These are phyloP conservation scores for Torymus texanus DNA, from an alignment of 2,888 invertebrate species.

Conservation along the genomic window DNA sequence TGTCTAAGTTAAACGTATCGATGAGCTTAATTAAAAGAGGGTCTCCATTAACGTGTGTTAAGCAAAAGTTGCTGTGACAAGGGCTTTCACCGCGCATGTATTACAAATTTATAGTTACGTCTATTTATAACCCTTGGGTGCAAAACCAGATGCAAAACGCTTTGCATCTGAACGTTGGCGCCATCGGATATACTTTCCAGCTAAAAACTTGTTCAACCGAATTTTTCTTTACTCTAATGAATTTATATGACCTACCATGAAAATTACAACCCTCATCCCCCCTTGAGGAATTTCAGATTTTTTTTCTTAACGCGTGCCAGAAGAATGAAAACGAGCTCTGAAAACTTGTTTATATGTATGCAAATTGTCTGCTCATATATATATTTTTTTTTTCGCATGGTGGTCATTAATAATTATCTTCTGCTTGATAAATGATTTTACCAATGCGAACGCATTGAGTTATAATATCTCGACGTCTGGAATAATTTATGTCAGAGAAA, in stretches of 20 bases:
- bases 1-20: constrained; percentile 10
- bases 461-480: too few relatives aligned
- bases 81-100: neutral
- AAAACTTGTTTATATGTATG: neutral
- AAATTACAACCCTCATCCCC: constrained; percentile 1
- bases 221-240: constrained; percentile 21
- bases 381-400: too few relatives aligned
- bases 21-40: constrained; percentile 2
- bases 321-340: too few relatives aligned
- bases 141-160: neutral
- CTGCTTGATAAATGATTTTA: too few relatives aligned
- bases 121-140: neutral
- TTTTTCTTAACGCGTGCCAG: neutral
- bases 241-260: constrained; percentile 26
- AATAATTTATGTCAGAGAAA: too few relatives aligned
- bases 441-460: too few relatives aligned
- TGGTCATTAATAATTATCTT: neutral
- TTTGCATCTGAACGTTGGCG: constrained; percentile 29
- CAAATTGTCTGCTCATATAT: neutral
- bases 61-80: constrained; percentile 12
- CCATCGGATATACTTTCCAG: neutral
- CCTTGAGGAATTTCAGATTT: neutral
- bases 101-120: neutral
- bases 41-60: neutral
- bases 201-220: constrained; percentile 9